phyloP scores from a whole-genome alignment of 2,113 vertebrate species.

The Pelecanoides urinatrix region DNA sequence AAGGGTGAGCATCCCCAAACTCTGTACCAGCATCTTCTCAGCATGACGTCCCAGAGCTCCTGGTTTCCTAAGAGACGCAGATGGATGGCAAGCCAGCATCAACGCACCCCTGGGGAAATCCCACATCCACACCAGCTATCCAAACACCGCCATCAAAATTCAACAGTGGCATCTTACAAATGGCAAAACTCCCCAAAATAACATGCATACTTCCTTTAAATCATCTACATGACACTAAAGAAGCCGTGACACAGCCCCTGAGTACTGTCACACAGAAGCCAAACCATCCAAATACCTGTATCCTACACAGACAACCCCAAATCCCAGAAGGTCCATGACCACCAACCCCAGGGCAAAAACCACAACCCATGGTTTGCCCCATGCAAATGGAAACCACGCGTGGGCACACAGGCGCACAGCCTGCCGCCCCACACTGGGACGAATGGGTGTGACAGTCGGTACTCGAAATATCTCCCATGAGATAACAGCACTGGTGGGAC shows the following conservation, averaged over 20 bases:
- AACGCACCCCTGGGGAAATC: not conserved
- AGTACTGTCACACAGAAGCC: not conserved
- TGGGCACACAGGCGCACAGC: not conserved
- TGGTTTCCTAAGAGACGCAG: not conserved
- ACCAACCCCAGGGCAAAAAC: not conserved
- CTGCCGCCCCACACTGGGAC: not conserved
- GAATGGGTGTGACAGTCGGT: accelerated
- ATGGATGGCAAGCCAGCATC: accelerated
- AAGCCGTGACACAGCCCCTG: not conserved
- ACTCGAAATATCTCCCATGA: not conserved
- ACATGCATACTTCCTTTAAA: not conserved
- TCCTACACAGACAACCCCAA: not conserved
- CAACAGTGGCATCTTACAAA: not conserved
- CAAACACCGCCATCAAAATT: not conserved
- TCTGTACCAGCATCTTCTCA: not conserved
- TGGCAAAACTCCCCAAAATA: not conserved
- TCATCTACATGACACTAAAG: not conserved
- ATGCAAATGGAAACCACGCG: accelerated
- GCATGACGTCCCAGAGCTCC: not conserved
- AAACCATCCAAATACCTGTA: not conserved
- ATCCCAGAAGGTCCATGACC: not conserved
- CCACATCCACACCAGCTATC: not conserved
- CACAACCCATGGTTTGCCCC: not conserved
- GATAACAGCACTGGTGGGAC: not conserved
- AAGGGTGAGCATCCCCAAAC: not conserved